phyloP scores from a whole-genome alignment of 2,113 vertebrate species.

The Leucopsar rothschildi region DNA sequence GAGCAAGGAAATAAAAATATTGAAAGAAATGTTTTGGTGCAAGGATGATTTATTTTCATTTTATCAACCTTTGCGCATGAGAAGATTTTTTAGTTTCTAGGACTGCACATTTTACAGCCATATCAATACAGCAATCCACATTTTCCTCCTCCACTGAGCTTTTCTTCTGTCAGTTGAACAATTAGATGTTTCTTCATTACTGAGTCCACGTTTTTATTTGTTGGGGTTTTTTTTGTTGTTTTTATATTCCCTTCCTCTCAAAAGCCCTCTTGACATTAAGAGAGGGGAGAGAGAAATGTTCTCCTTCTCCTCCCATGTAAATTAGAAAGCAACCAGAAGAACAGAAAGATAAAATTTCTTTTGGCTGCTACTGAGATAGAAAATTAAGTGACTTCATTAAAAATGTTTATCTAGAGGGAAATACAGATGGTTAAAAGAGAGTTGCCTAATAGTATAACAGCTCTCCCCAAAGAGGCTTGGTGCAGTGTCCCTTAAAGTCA shows the following conservation, averaged over 20 bases:
- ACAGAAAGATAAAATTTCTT: neutral
- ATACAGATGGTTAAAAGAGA: neutral
- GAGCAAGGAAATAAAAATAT: neutral
- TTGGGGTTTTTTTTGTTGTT: neutral
- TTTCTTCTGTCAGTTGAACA: neutral
- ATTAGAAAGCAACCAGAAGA: neutral
- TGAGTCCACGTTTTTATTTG: neutral
- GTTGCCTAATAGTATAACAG: neutral
- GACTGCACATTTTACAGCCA: neutral
- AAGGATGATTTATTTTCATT: neutral
- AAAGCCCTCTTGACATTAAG: neutral
- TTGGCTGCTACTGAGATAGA: neutral
- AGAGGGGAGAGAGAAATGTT: neutral
- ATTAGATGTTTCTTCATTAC: neutral
- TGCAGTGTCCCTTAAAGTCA: neutral
- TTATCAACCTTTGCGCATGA: neutral
- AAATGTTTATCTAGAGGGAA: neutral
- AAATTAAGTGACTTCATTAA: neutral
- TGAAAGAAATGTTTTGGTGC: neutral
- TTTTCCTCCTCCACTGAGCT: neutral
- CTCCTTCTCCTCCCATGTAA: neutral
- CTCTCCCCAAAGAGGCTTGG: neutral
- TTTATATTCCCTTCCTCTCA: neutral
- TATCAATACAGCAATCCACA: neutral
- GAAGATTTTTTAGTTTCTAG: neutral